phyloP scores from a whole-genome alignment of 2,888 invertebrate genomes.

The Melinaea marsaeus region DNA sequence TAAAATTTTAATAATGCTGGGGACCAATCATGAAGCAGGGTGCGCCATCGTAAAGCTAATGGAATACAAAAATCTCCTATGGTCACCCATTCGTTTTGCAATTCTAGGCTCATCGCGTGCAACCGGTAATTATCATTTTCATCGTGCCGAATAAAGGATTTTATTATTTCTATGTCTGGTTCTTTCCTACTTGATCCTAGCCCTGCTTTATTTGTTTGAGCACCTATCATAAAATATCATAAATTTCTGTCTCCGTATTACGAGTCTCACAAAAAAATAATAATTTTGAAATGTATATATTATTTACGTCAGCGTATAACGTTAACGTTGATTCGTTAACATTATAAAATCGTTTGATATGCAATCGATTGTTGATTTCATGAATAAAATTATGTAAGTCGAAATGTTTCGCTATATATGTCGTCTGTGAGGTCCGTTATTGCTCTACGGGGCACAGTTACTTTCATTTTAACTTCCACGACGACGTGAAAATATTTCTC shows the following conservation, averaged over 20 bases:
- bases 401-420: slow-evolving; percentile 34
- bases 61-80: no score
- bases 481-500: slow-evolving; percentile 77
- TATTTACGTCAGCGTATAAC: slow-evolving; percentile 31
- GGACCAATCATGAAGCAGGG: no score
- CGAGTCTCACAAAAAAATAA: slow-evolving; percentile 28
- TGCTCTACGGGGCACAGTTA: slow-evolving; percentile 70
- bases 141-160: no score
- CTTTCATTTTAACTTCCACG: slow-evolving; percentile 75
- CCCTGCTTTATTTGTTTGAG: no score
- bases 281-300: slow-evolving; percentile 32
- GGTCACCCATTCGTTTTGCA: no score
- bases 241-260: slow-evolving; percentile 12
- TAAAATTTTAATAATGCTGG: no score
- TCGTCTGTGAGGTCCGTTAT: slow-evolving; percentile 57
- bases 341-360: slow-evolving; percentile 50
- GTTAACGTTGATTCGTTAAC: slow-evolving; percentile 37
- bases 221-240: no score
- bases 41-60: no score
- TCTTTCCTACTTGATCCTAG: no score
- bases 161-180: no score
- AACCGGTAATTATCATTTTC: no score
- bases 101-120: no score
- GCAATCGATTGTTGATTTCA: slow-evolving; percentile 55
- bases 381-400: slow-evolving; percentile 55